Conservation (phyloP, 1,140 invertebrate species). For the Lepidurus packardi region DNA sequence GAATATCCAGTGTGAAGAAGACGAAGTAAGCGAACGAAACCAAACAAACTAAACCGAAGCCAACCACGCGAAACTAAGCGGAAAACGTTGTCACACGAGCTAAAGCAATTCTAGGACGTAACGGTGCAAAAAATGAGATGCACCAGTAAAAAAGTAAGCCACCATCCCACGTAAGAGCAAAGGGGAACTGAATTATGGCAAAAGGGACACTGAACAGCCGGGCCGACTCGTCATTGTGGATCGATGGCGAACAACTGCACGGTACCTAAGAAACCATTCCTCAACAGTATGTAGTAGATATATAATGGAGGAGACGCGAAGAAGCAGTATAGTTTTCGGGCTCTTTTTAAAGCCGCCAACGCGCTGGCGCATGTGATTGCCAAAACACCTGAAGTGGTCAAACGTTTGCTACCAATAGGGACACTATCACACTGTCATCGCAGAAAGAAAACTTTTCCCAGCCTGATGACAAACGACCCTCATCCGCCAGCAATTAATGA, state of each 20-base stretch:
- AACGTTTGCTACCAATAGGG: not conserved
- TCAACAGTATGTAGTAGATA: conserved; percentile 15
- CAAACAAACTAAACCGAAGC: too few species aligned
- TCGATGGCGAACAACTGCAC: conserved; percentile 20
- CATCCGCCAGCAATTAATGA: conserved; percentile 3
- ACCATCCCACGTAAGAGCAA: not conserved
- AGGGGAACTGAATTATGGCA: conserved; percentile 14
- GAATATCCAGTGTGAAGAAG: too few species aligned
- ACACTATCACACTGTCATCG: not conserved
- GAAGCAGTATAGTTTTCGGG: conserved; percentile 6
- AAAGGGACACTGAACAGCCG: conserved; percentile 4
- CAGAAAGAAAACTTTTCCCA: not conserved
- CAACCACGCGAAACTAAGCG: too few species aligned
- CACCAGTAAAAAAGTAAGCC: not conserved
- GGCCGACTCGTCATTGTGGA: not conserved
- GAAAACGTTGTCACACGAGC: too few species aligned
- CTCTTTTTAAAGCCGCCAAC: not conserved
- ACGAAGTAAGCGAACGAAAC: too few species aligned
- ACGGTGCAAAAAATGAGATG: not conserved
- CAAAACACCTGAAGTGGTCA: conserved; percentile 8
- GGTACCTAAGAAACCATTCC: not conserved
- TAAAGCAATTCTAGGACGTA: not conserved
- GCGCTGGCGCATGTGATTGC: not conserved
- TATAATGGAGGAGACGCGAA: not conserved
- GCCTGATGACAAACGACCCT: not conserved